phyloP scores from a whole-genome alignment of 2,113 vertebrate genomes.

The Phoxinus phoxinus region DNA sequence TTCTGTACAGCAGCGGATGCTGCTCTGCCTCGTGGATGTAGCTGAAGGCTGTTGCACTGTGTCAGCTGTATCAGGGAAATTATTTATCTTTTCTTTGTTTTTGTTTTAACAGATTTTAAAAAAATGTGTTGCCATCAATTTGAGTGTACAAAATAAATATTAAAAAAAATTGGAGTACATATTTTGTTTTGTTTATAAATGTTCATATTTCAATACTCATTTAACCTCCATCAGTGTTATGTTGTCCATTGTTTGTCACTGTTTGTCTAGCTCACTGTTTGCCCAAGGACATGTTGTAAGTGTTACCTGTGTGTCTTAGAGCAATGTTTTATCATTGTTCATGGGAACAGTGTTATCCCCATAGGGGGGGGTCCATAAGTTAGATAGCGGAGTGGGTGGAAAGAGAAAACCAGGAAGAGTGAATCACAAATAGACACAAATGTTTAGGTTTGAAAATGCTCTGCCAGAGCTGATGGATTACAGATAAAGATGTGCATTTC shows the following conservation, averaged over 20 bases:
- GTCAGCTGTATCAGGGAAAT: neutral
- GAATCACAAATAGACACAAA: constrained; percentile 37
- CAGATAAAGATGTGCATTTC: constrained; percentile 2
- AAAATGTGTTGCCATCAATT: neutral
- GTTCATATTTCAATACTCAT: no score
- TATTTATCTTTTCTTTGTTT: neutral
- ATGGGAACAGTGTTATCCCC: neutral
- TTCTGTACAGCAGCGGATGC: neutral
- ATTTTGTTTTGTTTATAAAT: no score
- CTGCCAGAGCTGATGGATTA: constrained; percentile 8
- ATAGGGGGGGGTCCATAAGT: neutral
- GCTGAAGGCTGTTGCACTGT: neutral
- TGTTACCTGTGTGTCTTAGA: neutral
- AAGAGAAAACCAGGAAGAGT: neutral
- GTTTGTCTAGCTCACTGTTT: neutral
- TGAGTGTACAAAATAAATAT: neutral
- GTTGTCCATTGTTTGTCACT: neutral
- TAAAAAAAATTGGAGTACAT: no score
- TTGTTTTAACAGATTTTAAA: neutral
- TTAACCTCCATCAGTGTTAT: neutral
- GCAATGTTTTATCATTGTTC: constrained; percentile 37
- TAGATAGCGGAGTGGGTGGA: neutral
- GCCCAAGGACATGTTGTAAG: neutral
- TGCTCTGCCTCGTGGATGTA: neutral
- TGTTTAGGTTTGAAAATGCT: constrained; percentile 34